These are phyloP conservation scores for Coccyzus lansbergi DNA, from an alignment of 2,797 vertebrate species.

Conservation along the genomic window DNA sequence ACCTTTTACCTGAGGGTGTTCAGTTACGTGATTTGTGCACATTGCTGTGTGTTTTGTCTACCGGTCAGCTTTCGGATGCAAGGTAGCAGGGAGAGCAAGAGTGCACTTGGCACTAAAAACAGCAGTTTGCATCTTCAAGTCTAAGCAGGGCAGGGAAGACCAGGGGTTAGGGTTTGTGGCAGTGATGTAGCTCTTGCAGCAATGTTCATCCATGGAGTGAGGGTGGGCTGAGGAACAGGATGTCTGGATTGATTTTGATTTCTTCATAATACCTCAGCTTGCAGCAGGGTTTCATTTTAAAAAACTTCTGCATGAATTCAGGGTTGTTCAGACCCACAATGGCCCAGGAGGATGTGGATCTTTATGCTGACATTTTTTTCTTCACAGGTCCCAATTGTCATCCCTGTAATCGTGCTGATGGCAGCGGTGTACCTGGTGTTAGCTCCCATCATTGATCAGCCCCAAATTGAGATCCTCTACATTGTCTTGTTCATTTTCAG, in stretches of 20 bases:
- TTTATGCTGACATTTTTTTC: slow-evolving; percentile 17
- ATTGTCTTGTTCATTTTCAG: slow-evolving; percentile 85
- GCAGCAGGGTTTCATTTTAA: background rate
- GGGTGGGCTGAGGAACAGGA: background rate
- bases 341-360: background rate
- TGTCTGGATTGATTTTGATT: background rate
- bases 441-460: slow-evolving; percentile 85
- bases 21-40: background rate
- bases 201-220: background rate
- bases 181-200: background rate
- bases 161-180: background rate
- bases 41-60: background rate
- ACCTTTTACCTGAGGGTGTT: background rate
- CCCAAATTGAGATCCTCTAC: slow-evolving; percentile 88
- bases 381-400: slow-evolving; percentile 85
- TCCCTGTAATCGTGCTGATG: slow-evolving; percentile 84
- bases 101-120: background rate
- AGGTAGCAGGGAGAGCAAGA: background rate
- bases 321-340: background rate
- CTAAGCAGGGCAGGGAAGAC: background rate
- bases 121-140: background rate
- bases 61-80: background rate
- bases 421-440: slow-evolving; percentile 86
- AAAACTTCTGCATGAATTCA: background rate
- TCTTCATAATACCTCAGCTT: background rate